Conservation (phyloP, 2,888 invertebrate species). For the Conchocele bisecta region DNA sequence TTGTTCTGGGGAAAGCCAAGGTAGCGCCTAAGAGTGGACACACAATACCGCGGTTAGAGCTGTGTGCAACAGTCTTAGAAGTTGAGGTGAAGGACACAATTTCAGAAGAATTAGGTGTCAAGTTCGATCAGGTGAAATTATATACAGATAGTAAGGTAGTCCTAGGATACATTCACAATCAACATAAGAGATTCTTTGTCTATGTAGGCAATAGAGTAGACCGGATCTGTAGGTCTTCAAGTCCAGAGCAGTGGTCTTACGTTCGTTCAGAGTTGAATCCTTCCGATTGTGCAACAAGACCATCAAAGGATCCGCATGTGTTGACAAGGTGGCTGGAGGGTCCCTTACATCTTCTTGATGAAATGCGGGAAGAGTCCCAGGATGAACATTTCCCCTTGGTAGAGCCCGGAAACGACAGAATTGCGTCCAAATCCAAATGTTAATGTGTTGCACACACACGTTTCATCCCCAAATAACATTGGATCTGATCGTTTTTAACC, state of each 20-base stretch:
- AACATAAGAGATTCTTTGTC: slow-evolving; percentile 40
- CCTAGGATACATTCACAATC: slow-evolving; percentile 46
- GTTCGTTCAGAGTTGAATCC: slow-evolving; percentile 34
- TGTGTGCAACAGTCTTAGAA: slow-evolving; percentile 47
- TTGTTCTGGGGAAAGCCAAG: slow-evolving; percentile 53
- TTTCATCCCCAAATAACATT: too few relatives aligned
- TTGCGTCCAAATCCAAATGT: too few relatives aligned
- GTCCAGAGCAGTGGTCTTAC: slow-evolving; percentile 43
- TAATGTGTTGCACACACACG: too few relatives aligned
- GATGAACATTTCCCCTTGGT: too few relatives aligned
- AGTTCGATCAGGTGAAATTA: slow-evolving; percentile 2
- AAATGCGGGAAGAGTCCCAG: too few relatives aligned
- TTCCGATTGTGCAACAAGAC: slow-evolving; percentile 38
- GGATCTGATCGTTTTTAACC: slow-evolving; percentile 9
- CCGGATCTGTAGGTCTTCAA: slow-evolving; percentile 20
- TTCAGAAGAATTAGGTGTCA: slow-evolving; percentile 24
- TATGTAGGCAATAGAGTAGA: slow-evolving; percentile 47
- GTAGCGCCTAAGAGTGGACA: slow-evolving; percentile 38
- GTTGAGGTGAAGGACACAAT: slow-evolving; percentile 31
- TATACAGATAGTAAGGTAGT: slow-evolving; percentile 50
- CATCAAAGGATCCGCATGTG: slow-evolving; percentile 1
- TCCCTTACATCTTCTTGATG: too few relatives aligned
- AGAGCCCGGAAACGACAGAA: too few relatives aligned
- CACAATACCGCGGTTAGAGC: slow-evolving; percentile 51
- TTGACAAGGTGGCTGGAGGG: slow-evolving; percentile 32